Base-by-base conservation (phyloP, 2,888 invertebrate genomes). In the Ctenicera cuprea region DNA sequence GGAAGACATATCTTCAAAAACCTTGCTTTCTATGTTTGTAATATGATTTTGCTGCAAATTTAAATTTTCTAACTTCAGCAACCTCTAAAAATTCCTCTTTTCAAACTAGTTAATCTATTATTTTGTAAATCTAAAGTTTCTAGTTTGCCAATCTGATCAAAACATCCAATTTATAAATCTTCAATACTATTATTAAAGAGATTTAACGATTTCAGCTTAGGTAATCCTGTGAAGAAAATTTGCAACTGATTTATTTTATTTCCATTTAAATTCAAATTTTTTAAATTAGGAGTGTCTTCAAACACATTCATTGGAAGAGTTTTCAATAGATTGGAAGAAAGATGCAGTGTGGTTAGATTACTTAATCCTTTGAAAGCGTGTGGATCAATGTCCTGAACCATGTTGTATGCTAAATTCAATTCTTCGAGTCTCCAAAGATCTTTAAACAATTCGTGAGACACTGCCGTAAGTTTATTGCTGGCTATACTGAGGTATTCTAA, bases 81-180 rank as follows among this genome's bases (percentile, higher is more conserved):
- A 71, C 71, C 67, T 16, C 67, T 45, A 37, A 78, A 78, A 16
- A 63, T 71, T 16, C 76, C 65, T 16, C 50, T 63, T 45, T 74
- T 68, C 16, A 77, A 43, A 54, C 64, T 68, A 37, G 37, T 45
- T 18, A 78, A 57, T 65, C 63, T 45, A 62, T 78, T 78, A 26
- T 68, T 66, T 38, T 72, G 71, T 38, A 78, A 69, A 64, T 69
- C 50, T n/a, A 78, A 63, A 16, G 38, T 30, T n/a, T 71, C 64
- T 41, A 78, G 65, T 61, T 71, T 71, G 38, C 61, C 59, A 48
- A 78, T 54, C 38, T 72, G 68, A 37, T 70, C 54, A 68, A 78
- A 78, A 38, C 65, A 63, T 26, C 66, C 72, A 14, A 70, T 22
- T 66, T 77, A 62, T 41, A 78, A 64, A 62, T 72, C 48, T 43